Base-by-base conservation (phyloP, 2,113 vertebrate species). In the Sciurus niger region DNA sequence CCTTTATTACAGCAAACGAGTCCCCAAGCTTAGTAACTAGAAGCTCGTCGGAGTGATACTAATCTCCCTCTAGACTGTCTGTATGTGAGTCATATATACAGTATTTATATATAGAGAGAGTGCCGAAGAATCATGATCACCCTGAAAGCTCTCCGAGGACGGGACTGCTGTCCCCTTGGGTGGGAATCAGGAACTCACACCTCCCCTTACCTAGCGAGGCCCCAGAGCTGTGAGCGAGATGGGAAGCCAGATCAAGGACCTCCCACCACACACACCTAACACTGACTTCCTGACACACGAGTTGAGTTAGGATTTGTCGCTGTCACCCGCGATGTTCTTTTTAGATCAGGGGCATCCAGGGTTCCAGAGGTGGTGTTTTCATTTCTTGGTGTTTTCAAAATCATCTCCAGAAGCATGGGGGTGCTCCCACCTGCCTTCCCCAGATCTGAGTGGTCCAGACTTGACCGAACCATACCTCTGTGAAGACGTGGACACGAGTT, bases 91-190 rank as follows among this genome's bases (percentile, higher is more conserved):
- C 97, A 97, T 98, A 98, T 98, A 99, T 99, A 99, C 98, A 98
- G 98, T 98, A 98, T 99, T 98, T 99, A 99, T 98, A 98, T 98
- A 99, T 78, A 99, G 98, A 99, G 98, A 99, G 99, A 98, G 60
- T 84, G 88, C 86, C 89, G 78, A 98, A 82, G 98, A 98, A 95
- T 77, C 92, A 84, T 92, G 72, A 48, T 68, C 67, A 4, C 65
- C 88, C 40, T 3, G 0, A 37, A 96, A 85, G 25, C 53, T 60
- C 76, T 63, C 74, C 16, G 40, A 90, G 51, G 78, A 77, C 8
- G 7, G 68, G 53, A 73, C 32, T 40, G 24, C 63, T 76, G 60
- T 51, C 68, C 55, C 93, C 37, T 9, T 17, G 43, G 84, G 77
- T 79, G 32, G 7, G 65, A 9, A 28, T 16, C 32, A 32, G 85